phyloP scores from a whole-genome alignment of 2,888 invertebrate genomes.

The Phymatocera aterrima region DNA sequence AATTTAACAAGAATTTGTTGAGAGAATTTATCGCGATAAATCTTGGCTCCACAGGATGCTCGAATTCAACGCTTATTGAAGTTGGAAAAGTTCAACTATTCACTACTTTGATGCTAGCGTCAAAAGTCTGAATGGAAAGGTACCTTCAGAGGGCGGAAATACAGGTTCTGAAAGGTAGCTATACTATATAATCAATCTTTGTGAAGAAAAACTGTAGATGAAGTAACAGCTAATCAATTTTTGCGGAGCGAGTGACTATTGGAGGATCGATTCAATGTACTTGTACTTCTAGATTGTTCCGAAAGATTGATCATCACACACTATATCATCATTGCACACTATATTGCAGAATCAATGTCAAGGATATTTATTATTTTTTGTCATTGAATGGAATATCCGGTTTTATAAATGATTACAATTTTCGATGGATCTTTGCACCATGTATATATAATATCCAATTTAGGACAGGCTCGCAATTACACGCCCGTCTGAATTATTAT shows the following conservation, averaged over 20 bases:
- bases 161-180: no score
- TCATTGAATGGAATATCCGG: neutral
- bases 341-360: neutral
- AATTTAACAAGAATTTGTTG: no score
- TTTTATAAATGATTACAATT: neutral
- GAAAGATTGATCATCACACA: neutral
- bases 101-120: no score
- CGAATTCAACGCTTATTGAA: no score
- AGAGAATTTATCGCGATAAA: no score
- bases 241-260: neutral
- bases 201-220: neutral
- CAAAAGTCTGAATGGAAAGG: no score
- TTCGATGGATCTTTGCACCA: neutral
- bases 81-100: no score
- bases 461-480: slow-evolving; percentile 8
- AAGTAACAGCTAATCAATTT: neutral
- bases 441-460: neutral
- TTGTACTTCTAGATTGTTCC: neutral
- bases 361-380: neutral
- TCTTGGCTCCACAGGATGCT: no score
- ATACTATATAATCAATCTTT: no score
- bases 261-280: neutral
- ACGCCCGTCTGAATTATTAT: slow-evolving; percentile 1
- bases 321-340: neutral
- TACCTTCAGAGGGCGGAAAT: no score